These are phyloP conservation scores for Sialis fuliginosa DNA, from an alignment of 2,888 invertebrate genomes.

Conservation along the genomic window DNA sequence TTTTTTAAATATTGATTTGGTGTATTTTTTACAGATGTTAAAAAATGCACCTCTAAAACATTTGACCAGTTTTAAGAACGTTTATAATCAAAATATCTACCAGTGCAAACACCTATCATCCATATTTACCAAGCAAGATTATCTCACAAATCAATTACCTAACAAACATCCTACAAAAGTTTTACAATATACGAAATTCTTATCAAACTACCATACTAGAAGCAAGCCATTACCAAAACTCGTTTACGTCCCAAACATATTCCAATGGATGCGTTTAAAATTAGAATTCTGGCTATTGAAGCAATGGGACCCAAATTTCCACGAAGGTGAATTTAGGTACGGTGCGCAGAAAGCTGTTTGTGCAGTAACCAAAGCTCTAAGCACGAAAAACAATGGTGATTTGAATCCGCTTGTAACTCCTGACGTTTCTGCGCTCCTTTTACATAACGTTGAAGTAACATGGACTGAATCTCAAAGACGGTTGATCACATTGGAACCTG, in stretches of 20 bases:
- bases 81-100: too few relatives aligned
- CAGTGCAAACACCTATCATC: too few relatives aligned
- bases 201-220: too few relatives aligned
- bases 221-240: neutral
- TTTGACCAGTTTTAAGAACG: too few relatives aligned
- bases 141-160: too few relatives aligned
- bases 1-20: too few relatives aligned
- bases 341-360: slow-evolving; percentile 4
- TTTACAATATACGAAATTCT: too few relatives aligned
- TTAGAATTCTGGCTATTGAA: slow-evolving; percentile 1
- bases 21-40: too few relatives aligned
- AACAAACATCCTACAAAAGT: too few relatives aligned
- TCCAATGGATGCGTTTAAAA: slow-evolving; percentile 3
- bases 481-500: slow-evolving; percentile 1
- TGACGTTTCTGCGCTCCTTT: neutral
- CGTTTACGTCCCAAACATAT: slow-evolving; percentile 4
- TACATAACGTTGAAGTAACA: slow-evolving; percentile 1
- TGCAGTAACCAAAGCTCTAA: slow-evolving; percentile 1
- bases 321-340: slow-evolving; percentile 3
- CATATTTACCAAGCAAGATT: too few relatives aligned
- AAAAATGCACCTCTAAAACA: too few relatives aligned
- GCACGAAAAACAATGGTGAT: neutral
- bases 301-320: slow-evolving; percentile 4
- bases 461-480: slow-evolving; percentile 1
- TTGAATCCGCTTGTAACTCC: neutral